Evolutionary conservation across 2,113 vertebrate species (phyloP), one percentile per base, ranked within the genome.

Genomic region (Coryphaenoides rupestris): DNA sequence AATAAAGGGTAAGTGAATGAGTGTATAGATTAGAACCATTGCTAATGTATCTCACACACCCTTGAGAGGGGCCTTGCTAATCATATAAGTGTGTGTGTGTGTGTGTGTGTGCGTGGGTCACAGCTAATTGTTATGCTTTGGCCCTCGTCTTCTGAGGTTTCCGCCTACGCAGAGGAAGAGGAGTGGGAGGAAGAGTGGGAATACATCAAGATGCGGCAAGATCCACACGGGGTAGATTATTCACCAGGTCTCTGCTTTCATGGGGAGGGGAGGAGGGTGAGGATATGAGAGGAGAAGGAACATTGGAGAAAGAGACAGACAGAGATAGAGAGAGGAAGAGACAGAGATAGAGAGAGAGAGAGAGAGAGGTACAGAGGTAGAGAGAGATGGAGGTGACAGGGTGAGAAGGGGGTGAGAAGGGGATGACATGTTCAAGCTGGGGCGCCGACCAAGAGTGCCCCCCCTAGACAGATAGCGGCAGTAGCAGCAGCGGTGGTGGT

Each of bases 61-160:
- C 56, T 10, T 19, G 10, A n/a, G n/a, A n/a, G n/a, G n/a, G n/a
- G n/a, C n/a, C n/a, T n/a, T n/a, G n/a, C n/a, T n/a, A n/a, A n/a
- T n/a, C n/a, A n/a, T n/a, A n/a, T n/a, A n/a, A n/a, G n/a, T n/a
- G n/a, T n/a, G n/a, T n/a, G n/a, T n/a, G n/a, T n/a, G n/a, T n/a
- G n/a, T n/a, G n/a, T n/a, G n/a, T n/a, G n/a, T n/a, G 23, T 21
- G 19, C 17, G 19, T 2, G 62, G 54, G 13, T 56, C 14, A 50
- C 47, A 50, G 14, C 14, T 50, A n/a, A 19, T 12, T 13, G 19
- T 55, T 19, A 6, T 55, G 55, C 15, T 74, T 72, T 19, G 68
- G 68, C 70, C 65, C 61, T 55, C 70, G 72, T 72, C 68, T 61
- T 75, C 62, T 75, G 60, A 68, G 76, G 74, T 79, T 40, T 10